Percentiles rank a stretch among this genome's conserved stretches.
Evolutionary conservation across 2,888 invertebrate genomes (phyloP).

Genomic region (Reticulitermes lucifugus): DNA sequence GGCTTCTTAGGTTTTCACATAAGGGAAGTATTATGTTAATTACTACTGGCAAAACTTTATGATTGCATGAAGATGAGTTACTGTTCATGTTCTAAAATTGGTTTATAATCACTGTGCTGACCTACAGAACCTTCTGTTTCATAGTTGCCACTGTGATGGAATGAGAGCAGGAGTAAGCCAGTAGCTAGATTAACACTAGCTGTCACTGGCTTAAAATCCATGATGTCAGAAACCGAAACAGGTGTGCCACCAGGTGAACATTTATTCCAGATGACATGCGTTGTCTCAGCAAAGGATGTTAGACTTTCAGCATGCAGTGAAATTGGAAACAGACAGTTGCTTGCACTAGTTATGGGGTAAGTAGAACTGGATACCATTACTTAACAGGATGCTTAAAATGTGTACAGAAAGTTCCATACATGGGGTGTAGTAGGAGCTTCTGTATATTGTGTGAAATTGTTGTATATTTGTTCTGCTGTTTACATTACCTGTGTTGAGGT

Average conservation of each 20-base stretch:
- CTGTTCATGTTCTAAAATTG: background rate
- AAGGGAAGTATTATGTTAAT: too few species aligned
- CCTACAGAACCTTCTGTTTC: background rate
- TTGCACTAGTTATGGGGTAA: slow-evolving; percentile 51
- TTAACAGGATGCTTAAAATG: background rate
- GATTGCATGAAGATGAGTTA: background rate
- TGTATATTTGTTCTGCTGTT: too few species aligned
- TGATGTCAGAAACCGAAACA: background rate
- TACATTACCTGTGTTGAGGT: too few species aligned
- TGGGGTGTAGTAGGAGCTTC: too few species aligned
- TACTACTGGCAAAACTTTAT: too few species aligned
- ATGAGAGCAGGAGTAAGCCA: slow-evolving; percentile 4
- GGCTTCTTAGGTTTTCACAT: too few species aligned
- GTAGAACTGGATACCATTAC: background rate
- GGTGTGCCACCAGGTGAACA: slow-evolving; percentile 17
- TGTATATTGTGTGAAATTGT: too few species aligned
- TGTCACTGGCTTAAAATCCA: slow-evolving; percentile 14
- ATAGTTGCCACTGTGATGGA: slow-evolving; percentile 19
- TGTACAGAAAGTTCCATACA: too few species aligned
- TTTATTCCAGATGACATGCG: slow-evolving; percentile 48
- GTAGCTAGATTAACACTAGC: slow-evolving; percentile 23
- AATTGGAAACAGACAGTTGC: slow-evolving; percentile 45
- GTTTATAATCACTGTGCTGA: background rate
- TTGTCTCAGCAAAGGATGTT: slow-evolving; percentile 48
- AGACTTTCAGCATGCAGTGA: slow-evolving; percentile 45